Conservation (phyloP, 1,140 invertebrate genomes). For the Wasmannia auropunctata region DNA sequence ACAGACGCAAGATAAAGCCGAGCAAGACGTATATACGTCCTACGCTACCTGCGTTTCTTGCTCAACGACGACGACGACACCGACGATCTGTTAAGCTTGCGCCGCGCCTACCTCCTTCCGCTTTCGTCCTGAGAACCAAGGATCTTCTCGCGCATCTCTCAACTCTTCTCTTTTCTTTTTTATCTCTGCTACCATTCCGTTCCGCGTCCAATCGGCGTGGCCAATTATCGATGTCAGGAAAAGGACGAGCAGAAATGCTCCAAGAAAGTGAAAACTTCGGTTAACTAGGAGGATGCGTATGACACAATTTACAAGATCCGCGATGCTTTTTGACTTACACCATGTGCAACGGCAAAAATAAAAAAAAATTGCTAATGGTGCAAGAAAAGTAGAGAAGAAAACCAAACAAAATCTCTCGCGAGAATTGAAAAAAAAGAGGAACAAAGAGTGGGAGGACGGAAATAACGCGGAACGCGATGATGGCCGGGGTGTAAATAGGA, state of each 20-base stretch:
- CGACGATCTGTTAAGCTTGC: conserved; percentile 64
- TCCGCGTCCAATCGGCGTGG: conserved; percentile 52
- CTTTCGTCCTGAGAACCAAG: conserved; percentile 70
- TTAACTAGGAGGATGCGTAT: conserved; percentile 27
- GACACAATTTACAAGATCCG: conserved; percentile 8
- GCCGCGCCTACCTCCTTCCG: conserved; percentile 57
- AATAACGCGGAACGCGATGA: conserved; percentile 56
- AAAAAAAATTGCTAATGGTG: neutral
- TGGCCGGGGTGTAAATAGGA: conserved; percentile 54
- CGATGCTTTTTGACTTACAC: conserved; percentile 11
- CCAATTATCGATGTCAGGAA: conserved; percentile 70
- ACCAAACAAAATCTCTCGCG: conserved; percentile 19
- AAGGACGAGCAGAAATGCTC: conserved; percentile 60
- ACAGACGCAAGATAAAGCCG: conserved; percentile 59
- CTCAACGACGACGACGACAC: conserved; percentile 39
- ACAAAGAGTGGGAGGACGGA: conserved; percentile 42
- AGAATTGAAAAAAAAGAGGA: neutral
- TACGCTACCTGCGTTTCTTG: neutral
- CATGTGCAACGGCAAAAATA: neutral
- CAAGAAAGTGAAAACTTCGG: conserved; percentile 24
- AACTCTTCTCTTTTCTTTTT: conserved; percentile 31
- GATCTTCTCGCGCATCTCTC: conserved; percentile 53
- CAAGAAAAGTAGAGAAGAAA: neutral
- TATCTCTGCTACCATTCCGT: conserved; percentile 15
- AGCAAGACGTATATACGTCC: conserved; percentile 6